These are phyloP conservation scores for Odobenus rosmarus DNA, from an alignment of 2,113 vertebrate species.

Conservation along the genomic window DNA sequence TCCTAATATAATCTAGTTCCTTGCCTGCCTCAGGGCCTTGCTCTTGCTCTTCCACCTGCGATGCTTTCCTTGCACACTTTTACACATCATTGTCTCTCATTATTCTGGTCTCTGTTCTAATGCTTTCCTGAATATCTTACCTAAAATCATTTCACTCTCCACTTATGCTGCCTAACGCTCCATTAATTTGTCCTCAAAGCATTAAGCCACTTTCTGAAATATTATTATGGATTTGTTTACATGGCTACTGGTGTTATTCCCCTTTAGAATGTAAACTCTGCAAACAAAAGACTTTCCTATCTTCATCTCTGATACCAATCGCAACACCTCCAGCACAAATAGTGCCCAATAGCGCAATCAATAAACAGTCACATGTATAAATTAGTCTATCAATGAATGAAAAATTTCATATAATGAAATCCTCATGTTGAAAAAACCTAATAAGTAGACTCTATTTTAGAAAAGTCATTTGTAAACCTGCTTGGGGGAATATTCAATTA, in stretches of 20 bases:
- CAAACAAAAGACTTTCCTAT: not conserved
- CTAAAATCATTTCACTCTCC: not conserved
- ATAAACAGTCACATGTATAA: not conserved
- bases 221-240: not conserved
- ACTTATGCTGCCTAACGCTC: not conserved
- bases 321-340: not conserved
- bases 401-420: not conserved
- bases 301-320: not conserved
- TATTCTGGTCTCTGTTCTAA: not conserved
- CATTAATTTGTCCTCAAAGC: not conserved
- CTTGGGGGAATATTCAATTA: not conserved
- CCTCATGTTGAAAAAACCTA: conserved; percentile 14
- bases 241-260: not conserved
- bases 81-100: not conserved
- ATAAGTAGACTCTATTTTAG: not conserved
- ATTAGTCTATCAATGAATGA: not conserved
- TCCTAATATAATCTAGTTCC: not conserved
- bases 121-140: not conserved
- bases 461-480: not conserved
- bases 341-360: not conserved
- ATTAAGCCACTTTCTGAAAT: not conserved
- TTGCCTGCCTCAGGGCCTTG: not conserved
- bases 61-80: not conserved
- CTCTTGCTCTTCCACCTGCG: not conserved
- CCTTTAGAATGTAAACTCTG: not conserved